Conservation (phyloP, 2,113 vertebrate genomes). For the Barnardius zonarius region DNA sequence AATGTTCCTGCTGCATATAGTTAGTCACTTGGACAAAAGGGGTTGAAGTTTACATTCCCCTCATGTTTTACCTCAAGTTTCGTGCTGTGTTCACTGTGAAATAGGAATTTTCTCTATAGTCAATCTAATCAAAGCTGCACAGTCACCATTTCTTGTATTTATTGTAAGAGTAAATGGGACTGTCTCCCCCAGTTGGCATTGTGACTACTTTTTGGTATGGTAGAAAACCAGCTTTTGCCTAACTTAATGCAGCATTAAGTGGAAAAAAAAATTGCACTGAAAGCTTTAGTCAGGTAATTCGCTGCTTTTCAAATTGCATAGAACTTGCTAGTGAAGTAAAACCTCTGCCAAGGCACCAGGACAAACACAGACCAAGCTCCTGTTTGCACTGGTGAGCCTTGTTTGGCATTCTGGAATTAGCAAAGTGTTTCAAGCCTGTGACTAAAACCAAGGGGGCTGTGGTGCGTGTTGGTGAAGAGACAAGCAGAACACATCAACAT, state of each 20-base stretch:
- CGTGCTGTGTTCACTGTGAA: conserved; percentile 76
- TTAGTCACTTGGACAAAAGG: background rate
- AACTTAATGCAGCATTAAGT: conserved; percentile 13
- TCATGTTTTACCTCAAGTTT: conserved; percentile 1
- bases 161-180: background rate
- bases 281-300: background rate
- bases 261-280: background rate
- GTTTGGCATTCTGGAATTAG: background rate
- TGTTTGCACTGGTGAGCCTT: background rate
- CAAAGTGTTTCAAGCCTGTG: background rate
- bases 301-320: background rate
- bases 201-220: background rate
- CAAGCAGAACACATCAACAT: background rate
- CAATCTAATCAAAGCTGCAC: background rate
- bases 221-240: background rate
- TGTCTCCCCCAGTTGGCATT: background rate
- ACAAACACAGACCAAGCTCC: background rate
- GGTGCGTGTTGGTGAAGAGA: background rate
- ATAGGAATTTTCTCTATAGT: background rate
- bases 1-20: conserved; percentile 24
- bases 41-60: background rate
- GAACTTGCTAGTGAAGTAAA: background rate
- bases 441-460: background rate
- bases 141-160: background rate
- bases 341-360: background rate